Base-by-base conservation (phyloP, 2,797 vertebrate genomes). In the Cyprinella venusta region DNA sequence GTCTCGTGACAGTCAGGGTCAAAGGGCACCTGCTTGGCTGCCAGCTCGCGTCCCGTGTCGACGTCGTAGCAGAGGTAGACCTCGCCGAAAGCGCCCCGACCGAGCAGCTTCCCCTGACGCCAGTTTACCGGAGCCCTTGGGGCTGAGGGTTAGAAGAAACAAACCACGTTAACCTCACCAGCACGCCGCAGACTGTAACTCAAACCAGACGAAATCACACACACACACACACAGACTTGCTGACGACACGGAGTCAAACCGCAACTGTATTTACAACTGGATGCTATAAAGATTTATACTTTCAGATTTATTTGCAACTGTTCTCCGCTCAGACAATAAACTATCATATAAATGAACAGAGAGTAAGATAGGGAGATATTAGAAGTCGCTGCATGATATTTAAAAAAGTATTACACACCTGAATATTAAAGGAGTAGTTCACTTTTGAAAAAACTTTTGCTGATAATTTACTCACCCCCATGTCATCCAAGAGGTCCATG, bases 21-120 rank as follows among this genome's bases (percentile, higher is more conserved):
- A 2, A 97, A 98, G 78, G 96, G 96, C 93, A 98, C 97, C 93
- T 98, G 97, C 86, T 98, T 98, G 88, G 97, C 96, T 0, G 97
- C 97, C 54, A 98, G 95, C 88, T 98, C 97, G 0, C 96, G 94
- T 61, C 97, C 97, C 2, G 95, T 97, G 93, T 98, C 97, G 0
- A 94, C 97, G 0, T 98, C 97, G 0, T 98, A 98, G 91, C 97
- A 98, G 65, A 98, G 97, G 89, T 96, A 98, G 86, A 98, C 97
- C 88, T 97, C 96, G 21, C 97, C 96, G 9, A 98, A 98, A 1
- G 97, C 97, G 67, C 97, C 97, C 54, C 96, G 95, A 7, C 97
- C 97, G 40, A 98, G 91, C 50, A 98, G 93, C 92, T 97, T 98
- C n/a, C 97, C 97, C 85, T 96, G 93, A 76, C 96, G 94, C 97